Conservation (phyloP, 2,113 vertebrate genomes). For the Eretmochelys imbricata region DNA sequence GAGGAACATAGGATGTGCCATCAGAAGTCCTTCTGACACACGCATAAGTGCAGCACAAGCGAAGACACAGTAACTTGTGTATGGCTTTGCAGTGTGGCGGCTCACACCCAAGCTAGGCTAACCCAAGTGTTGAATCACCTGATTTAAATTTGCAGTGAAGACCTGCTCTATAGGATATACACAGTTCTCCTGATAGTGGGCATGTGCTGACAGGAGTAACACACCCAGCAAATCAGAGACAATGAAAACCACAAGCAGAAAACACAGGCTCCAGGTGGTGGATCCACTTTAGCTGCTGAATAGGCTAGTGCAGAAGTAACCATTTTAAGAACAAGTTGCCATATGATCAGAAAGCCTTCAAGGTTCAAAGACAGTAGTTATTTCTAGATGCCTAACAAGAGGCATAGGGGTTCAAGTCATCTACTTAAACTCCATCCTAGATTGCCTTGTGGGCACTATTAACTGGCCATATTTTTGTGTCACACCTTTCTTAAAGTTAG, state of each 20-base stretch:
- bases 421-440: neutral
- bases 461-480: neutral
- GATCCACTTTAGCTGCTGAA: neutral
- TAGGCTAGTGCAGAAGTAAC: neutral
- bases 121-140: neutral
- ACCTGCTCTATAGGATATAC: neutral
- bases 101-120: neutral
- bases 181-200: neutral
- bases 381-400: neutral
- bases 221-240: neutral
- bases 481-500: neutral
- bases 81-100: neutral
- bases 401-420: neutral
- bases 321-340: neutral
- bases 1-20: neutral
- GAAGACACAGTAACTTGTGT: neutral
- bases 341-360: neutral
- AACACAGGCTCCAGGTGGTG: neutral
- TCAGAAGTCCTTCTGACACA: neutral
- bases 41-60: neutral
- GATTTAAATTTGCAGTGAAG: neutral
- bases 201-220: neutral
- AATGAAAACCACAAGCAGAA: neutral
- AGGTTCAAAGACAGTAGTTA: neutral
- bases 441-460: neutral